Evolutionary conservation across 1,140 invertebrate genomes (phyloP), one percentile per base, ranked within the genome.

Genomic region (Aphaenogaster rudis): DNA sequence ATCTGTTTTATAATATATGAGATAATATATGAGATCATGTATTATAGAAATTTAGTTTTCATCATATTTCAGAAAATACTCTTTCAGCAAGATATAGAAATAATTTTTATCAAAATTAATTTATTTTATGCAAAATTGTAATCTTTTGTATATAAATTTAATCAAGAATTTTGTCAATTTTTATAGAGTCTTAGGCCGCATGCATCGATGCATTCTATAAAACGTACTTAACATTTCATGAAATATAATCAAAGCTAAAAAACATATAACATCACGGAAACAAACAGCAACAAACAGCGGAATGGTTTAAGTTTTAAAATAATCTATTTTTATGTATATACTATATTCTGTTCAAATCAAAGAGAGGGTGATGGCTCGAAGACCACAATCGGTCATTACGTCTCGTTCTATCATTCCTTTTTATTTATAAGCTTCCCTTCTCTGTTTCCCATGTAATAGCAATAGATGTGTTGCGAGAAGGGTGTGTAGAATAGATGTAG

Each of bases 371-470:
- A 81, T 80, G 54, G 45, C 28, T 21, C 45, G 36, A 64, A 36
- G 79, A 85, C 57, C 77, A 52, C 87, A 78, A 90, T 88, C 81
- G 59, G 39, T 79, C 66, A 45, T 93, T 91, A 84, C 84, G 61
- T 89, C 87, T 88, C 81, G 28, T 17, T 42, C 57, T 76, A 87
- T 91, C 88, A 90, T 78, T 92, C 71, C 92, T 92, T 91, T 93
- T 93, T 94, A 94, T 94, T 95, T 94, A 94, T 90, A 94, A 94
- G 93, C 92, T 90, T 92, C 77, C 66, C 77, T 85, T 76, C 90
- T 84, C 82, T n/a, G 21, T 91, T 66, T 82, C 74, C 7, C 76
- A 36, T 61, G 84, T 91, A 92, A 93, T 92, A 87, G 86, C 91
- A 92, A 92, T 92, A 79, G 88, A 94, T 92, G 92, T 91, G 87